These are phyloP conservation scores for Mylabris phalerata DNA, from an alignment of 1,140 invertebrate genomes.

Conservation along the genomic window DNA sequence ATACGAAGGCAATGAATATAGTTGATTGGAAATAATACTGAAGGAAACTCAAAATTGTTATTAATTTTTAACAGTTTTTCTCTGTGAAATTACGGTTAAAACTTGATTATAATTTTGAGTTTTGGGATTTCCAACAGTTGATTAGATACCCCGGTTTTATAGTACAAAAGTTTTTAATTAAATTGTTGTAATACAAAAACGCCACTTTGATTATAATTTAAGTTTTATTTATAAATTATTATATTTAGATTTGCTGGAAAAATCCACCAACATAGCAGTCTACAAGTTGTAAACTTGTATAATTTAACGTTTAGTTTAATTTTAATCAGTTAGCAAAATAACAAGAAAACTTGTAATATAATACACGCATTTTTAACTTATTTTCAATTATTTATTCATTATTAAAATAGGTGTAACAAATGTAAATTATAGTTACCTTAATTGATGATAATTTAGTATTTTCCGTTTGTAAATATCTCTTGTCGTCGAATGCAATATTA, in stretches of 20 bases:
- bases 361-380: slow-evolving; percentile 6
- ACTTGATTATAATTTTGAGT: too few relatives aligned
- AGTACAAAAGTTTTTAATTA: slow-evolving; percentile 14
- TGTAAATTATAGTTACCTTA: slow-evolving; percentile 22
- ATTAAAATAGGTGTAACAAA: slow-evolving; percentile 10
- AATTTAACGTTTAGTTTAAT: too few relatives aligned
- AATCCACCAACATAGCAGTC: too few relatives aligned
- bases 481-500: slow-evolving; percentile 2
- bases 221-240: not conserved
- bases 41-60: too few relatives aligned
- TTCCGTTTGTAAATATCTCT: not conserved
- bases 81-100: too few relatives aligned
- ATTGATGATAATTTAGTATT: slow-evolving; percentile 3
- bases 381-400: slow-evolving; percentile 19
- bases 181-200: not conserved
- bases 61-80: not conserved
- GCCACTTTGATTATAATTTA: not conserved
- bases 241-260: too few relatives aligned
- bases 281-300: too few relatives aligned
- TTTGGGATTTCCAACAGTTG: too few relatives aligned
- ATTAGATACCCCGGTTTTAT: slow-evolving; percentile 1
- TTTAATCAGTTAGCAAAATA: not conserved
- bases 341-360: slow-evolving; percentile 6
- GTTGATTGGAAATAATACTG: slow-evolving; percentile 41
- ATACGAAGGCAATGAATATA: slow-evolving; percentile 65